Conservation (phyloP, 1,140 invertebrate genomes). For the Platorchestia sp. region DNA sequence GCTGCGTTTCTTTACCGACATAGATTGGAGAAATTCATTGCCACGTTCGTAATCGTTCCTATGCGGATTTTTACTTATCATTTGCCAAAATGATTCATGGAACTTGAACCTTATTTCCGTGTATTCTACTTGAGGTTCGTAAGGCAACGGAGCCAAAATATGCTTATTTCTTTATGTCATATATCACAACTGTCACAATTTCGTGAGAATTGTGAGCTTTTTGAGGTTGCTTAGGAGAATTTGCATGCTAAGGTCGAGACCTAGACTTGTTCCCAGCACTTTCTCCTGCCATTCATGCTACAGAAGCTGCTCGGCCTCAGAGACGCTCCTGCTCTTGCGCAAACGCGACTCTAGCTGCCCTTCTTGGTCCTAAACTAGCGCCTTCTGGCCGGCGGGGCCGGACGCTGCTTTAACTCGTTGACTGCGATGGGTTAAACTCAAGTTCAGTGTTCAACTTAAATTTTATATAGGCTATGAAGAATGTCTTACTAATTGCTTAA, state of each 20-base stretch:
- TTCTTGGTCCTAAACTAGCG: not conserved
- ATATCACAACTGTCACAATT: not conserved
- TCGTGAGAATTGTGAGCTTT: not conserved
- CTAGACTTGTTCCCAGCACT: not conserved
- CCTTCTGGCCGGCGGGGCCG: too few relatives aligned
- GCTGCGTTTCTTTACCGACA: not conserved
- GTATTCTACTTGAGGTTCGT: not conserved
- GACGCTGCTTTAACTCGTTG: too few relatives aligned
- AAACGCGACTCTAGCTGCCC: not conserved
- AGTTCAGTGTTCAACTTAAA: too few relatives aligned
- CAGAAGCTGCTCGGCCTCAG: not conserved
- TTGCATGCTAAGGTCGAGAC: not conserved
- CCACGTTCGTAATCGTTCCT: not conserved
- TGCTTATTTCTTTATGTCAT: not conserved
- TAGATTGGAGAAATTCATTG: not conserved
- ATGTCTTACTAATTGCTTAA: too few relatives aligned
- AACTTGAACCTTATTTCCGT: not conserved
- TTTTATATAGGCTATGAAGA: too few relatives aligned
- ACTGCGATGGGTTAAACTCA: too few relatives aligned
- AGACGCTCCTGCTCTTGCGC: not conserved
- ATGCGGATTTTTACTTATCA: not conserved
- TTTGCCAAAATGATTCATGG: not conserved
- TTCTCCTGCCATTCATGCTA: not conserved
- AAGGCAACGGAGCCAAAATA: not conserved
- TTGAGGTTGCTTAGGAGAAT: not conserved